Percentiles rank a stretch among this genome's conserved stretches.
phyloP scores from a whole-genome alignment of 2,113 vertebrate species.

The Struthidea cinerea region DNA sequence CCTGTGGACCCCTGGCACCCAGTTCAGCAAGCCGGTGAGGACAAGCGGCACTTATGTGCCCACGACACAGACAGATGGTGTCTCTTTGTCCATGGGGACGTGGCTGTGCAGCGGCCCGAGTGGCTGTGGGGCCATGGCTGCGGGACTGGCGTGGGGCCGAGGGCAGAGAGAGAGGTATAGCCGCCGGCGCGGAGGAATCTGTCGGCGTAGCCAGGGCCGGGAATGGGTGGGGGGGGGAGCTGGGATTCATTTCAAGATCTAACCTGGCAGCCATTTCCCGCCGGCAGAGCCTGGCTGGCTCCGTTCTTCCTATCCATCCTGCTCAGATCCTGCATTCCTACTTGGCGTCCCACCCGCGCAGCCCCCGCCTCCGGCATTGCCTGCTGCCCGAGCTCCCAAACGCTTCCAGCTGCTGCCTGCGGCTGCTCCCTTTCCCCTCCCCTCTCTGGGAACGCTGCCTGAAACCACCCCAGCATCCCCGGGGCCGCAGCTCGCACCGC shows the following conservation, averaged over 20 bases:
- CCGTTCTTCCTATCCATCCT: not conserved
- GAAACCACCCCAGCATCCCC: not conserved
- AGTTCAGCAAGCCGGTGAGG: accelerated
- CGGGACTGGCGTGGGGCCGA: not conserved
- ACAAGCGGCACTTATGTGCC: not conserved
- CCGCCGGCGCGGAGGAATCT: not conserved
- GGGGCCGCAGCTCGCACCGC: not conserved
- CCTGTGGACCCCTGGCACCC: not conserved
- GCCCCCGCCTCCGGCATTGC: not conserved
- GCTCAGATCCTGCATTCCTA: not conserved
- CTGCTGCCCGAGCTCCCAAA: not conserved
- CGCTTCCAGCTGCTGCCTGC: not conserved
- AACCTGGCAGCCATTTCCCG: not conserved
- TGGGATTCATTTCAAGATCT: not conserved
- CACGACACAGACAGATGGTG: not conserved
- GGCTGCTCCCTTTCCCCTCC: not conserved
- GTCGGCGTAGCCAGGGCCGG: not conserved
- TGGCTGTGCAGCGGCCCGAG: not conserved
- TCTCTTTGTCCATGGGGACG: not conserved
- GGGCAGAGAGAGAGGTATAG: not conserved
- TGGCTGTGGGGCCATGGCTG: not conserved
- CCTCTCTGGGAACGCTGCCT: not conserved
- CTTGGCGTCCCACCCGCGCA: not conserved
- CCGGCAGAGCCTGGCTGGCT: not conserved
- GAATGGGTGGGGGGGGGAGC: not conserved